These are phyloP conservation scores for Yponomeuta cagnagella DNA, from an alignment of 2,888 invertebrate genomes.

Conservation along the genomic window DNA sequence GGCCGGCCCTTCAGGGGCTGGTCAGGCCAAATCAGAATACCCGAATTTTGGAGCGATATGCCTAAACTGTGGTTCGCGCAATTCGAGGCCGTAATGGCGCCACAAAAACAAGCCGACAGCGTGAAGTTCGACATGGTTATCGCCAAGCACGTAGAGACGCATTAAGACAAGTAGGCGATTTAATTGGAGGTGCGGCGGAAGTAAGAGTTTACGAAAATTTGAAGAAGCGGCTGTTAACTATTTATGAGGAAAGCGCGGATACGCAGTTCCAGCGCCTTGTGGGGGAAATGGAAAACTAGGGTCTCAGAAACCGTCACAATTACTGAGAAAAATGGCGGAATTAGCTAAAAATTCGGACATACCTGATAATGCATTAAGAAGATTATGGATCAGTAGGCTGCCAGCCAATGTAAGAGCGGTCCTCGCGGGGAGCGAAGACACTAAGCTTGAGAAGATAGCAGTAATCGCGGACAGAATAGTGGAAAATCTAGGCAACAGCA, in stretches of 20 bases:
- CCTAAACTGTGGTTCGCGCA: constrained; percentile 17
- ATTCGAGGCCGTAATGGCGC: constrained; percentile 15
- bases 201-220: constrained; percentile 12
- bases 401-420: constrained; percentile 17
- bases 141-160: constrained; percentile 10
- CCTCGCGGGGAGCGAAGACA: constrained; percentile 4
- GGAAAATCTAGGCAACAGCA: constrained; percentile 7
- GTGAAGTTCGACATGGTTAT: constrained; percentile 13
- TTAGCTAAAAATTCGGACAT: constrained; percentile 12
- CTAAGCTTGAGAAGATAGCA: constrained; percentile 14
- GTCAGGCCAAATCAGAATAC: neutral
- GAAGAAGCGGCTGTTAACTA: constrained; percentile 12
- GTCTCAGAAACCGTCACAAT: constrained; percentile 16
- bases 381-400: constrained; percentile 14
- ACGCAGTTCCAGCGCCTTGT: constrained; percentile 16
- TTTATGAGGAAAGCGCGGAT: constrained; percentile 15
- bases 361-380: constrained; percentile 8
- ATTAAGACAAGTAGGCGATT: constrained; percentile 15
- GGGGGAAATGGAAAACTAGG: constrained; percentile 17
- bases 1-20: neutral
- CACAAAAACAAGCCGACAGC: constrained; percentile 16
- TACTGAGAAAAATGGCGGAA: constrained; percentile 16
- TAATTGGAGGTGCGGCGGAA: constrained; percentile 12
- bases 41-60: constrained; percentile 16
- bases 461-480: constrained; percentile 15